Base-by-base conservation (phyloP, 2,888 invertebrate genomes). In the Keiferia lycopersicella region DNA sequence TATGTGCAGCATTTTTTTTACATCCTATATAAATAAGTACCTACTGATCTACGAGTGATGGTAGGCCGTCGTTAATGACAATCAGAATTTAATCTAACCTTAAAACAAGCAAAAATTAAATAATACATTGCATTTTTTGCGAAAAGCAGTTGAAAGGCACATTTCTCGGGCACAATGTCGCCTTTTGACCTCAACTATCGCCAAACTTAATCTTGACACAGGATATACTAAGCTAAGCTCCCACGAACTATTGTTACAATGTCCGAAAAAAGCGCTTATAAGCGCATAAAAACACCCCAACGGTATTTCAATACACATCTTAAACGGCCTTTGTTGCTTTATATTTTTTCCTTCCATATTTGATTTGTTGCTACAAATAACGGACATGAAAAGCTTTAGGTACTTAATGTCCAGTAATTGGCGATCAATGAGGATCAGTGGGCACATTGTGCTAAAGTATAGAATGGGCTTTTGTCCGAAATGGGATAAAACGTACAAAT, bases 321-420 rank as follows among this genome's bases (percentile, higher is more conserved):
- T 87, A 82, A 84, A 78, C 82, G 78, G 79, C 68, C 79, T 86
- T 91, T 91, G 89, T 91, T 67, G 67, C 71, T 74, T 80, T 81
- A n/a, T 45, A 45, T 45, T 53, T 53, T 56, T 81, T 86, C 84
- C 77, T 81, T 80, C 77, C 77, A 77, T 81, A 82, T 90, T 85
- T 91, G 88, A 91, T 91, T 91, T 90, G 91, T 91, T 87, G 77
- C 86, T 86, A 91, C 87, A 91, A 91, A 91, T 90, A 89, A 81
- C 83, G 82, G 82, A 82, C 82, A 83, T 89, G 84, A 89, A 90
- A 88, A 83, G 88, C 89, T 84, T 86, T 88, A 89, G 89, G 90
- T 91, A 91, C 91, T 91, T 91, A 90, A 91, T 91, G 91, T 91
- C 91, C 91, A 85, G 91, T 91, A 91, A 91, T 91, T 91, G 91